Percentiles rank a stretch among this genome's conserved stretches.
These are phyloP conservation scores for Gambusia holbrooki DNA, from an alignment of 2,113 vertebrate genomes.

Conservation along the genomic window DNA sequence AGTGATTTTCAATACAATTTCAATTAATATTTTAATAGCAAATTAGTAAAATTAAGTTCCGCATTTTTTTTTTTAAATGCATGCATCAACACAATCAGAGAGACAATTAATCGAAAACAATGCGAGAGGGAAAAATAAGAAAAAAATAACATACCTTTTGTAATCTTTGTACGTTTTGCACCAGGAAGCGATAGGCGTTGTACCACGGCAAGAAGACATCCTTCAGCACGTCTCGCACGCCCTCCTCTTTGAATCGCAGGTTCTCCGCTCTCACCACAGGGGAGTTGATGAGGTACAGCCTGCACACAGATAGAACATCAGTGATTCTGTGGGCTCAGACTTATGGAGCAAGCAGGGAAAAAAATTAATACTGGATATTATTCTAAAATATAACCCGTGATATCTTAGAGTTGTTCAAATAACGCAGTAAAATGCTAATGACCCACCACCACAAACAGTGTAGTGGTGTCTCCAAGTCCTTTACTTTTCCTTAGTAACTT, in stretches of 20 bases:
- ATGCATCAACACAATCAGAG: background rate
- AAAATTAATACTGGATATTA: no score
- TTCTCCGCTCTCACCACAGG: conserved; percentile 97
- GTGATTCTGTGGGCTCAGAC: no score
- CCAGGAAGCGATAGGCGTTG: conserved; percentile 95
- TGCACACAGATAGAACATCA: conserved; percentile 58
- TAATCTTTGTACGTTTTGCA: conserved; percentile 91
- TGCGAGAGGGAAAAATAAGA: background rate
- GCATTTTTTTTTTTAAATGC: no score
- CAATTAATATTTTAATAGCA: background rate
- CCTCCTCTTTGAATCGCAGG: conserved; percentile 96
- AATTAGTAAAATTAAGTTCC: background rate
- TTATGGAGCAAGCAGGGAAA: no score
- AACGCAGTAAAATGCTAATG: background rate
- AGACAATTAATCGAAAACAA: background rate
- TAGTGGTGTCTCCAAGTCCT: background rate
- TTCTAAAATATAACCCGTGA: background rate
- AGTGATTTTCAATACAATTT: background rate
- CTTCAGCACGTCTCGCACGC: conserved; percentile 93
- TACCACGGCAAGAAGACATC: conserved; percentile 99
- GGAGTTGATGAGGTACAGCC: conserved; percentile 97
- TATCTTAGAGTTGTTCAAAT: background rate
- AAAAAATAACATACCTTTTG: conserved; percentile 83
- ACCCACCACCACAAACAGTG: background rate
- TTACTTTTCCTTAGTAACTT: background rate